Conservation (phyloP, 2,797 vertebrate species). For the Rhynchotus rufescens region DNA sequence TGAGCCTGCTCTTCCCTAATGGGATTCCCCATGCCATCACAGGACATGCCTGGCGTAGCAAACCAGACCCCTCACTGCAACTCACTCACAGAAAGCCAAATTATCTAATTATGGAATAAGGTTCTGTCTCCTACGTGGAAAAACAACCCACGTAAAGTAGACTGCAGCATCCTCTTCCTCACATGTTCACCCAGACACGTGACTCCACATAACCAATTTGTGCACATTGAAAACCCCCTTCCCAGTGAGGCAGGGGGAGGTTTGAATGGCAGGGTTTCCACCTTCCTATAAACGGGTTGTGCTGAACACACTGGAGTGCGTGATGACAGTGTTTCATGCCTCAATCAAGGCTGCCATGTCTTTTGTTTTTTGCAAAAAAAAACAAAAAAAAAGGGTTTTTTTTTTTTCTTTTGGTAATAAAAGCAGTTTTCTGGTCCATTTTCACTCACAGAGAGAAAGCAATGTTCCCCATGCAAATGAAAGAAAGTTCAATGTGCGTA, state of each 20-base stretch:
- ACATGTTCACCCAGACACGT: too few species aligned
- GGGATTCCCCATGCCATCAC: neutral
- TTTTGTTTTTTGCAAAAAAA: too few species aligned
- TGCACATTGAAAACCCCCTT: neutral
- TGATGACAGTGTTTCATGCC: neutral
- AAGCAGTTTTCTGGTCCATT: neutral
- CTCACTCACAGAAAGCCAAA: neutral
- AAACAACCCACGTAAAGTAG: neutral
- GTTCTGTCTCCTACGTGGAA: neutral
- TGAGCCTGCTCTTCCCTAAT: neutral
- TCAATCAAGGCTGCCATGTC: neutral
- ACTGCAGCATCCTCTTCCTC: neutral
- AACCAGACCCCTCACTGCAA: neutral
- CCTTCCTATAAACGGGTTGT: neutral
- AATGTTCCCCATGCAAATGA: neutral
- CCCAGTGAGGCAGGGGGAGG: neutral
- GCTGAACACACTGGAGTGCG: neutral
- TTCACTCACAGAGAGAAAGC: neutral
- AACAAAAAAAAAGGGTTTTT: too few species aligned
- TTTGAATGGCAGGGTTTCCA: neutral
- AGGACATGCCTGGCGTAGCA: neutral
- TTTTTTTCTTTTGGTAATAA: neutral
- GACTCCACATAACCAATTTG: neutral
- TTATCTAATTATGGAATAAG: neutral
- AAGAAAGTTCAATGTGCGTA: neutral